Conservation (phyloP, 2,113 vertebrate genomes). For the Brachypodius melanocephalos region DNA sequence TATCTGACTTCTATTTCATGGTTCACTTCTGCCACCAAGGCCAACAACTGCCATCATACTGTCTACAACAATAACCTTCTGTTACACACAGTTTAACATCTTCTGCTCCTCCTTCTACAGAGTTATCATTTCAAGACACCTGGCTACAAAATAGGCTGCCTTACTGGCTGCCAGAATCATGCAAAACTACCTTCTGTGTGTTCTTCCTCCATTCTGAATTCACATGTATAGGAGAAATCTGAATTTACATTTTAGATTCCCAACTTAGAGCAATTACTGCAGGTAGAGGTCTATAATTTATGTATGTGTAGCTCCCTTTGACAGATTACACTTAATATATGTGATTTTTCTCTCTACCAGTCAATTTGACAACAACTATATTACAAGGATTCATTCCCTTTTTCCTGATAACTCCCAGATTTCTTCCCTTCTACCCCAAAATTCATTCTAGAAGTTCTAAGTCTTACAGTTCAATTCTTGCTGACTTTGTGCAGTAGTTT, state of each 20-base stretch:
- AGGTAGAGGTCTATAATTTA: background rate
- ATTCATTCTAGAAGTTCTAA: background rate
- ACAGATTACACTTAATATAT: background rate
- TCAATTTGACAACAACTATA: background rate
- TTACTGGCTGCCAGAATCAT: background rate
- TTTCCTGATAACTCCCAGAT: background rate
- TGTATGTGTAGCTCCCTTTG: background rate
- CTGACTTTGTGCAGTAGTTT: background rate
- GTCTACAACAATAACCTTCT: background rate
- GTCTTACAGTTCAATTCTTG: background rate
- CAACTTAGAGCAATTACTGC: background rate
- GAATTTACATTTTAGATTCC: background rate
- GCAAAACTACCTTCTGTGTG: background rate
- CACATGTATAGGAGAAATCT: accelerated
- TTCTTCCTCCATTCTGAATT: background rate
- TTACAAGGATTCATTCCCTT: background rate
- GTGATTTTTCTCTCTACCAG: background rate
- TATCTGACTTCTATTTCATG: background rate
- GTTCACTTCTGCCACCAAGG: background rate
- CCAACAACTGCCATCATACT: background rate
- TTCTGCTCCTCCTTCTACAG: background rate
- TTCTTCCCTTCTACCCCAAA: background rate
- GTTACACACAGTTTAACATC: background rate
- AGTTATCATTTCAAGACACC: background rate
- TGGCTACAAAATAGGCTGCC: background rate